Evolutionary conservation across 2,797 vertebrate species (phyloP).

Genomic region (Anguilla megastoma): DNA sequence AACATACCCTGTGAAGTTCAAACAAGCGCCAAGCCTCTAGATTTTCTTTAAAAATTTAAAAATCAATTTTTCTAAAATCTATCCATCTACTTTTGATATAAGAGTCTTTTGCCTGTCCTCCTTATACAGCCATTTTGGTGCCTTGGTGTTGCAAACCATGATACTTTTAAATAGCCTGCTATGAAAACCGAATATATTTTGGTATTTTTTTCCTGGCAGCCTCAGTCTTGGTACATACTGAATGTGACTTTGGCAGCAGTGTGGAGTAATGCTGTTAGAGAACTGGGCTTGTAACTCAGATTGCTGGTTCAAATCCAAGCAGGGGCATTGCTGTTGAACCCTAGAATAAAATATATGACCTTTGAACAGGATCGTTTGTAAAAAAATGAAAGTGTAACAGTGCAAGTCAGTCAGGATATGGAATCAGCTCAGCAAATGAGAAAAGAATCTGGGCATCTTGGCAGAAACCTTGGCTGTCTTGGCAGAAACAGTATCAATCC

Average conservation of each 20-base stretch:
- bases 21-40: neutral
- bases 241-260: no score
- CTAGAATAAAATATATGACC: neutral
- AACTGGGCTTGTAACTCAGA: neutral
- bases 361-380: neutral
- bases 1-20: neutral
- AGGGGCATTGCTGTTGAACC: neutral
- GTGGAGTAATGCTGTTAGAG: no score
- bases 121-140: no score
- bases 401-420: neutral
- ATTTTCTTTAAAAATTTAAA: no score
- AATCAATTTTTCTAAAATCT: no score
- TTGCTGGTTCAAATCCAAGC: neutral
- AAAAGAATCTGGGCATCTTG: neutral
- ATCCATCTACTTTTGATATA: no score
- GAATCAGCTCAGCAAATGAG: neutral
- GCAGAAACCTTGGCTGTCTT: constrained; percentile 14
- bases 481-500: neutral
- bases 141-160: no score
- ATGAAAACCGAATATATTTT: neutral
- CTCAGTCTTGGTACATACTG: neutral
- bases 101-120: no score
- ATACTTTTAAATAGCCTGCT: neutral
- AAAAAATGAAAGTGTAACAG: neutral
- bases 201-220: neutral